Base-by-base conservation (phyloP, 2,797 vertebrate species). In the Lepus oiostolus region DNA sequence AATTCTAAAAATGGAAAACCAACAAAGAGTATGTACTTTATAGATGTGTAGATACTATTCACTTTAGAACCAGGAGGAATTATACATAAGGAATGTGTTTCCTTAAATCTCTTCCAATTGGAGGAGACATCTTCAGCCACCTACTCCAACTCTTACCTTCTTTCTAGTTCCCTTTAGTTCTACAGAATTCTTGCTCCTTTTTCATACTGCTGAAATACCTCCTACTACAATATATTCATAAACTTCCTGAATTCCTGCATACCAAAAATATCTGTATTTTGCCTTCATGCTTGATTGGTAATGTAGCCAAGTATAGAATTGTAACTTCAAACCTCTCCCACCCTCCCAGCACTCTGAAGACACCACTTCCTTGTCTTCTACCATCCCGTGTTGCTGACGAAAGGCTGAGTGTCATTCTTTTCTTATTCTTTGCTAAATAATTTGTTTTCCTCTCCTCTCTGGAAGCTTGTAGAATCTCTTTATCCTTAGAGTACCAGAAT, bases 1-100 rank as follows among this genome's bases (percentile, higher is more conserved):
- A 58, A 82, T 75, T 82, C 72, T 63, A 87, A 95, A 88, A 92
- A 58, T n/a, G 47, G 50, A 85, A 95, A 87, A 85, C 52, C 74
- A 76, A 47, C 1, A 28, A 68, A 26, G 60, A 65, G 1, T 21
- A 17, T 5, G 79, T 22, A 58, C 1, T 76, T 42, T 80, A 80
- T n/a, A 71, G 52, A 79, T 4, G 14, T n/a, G 21, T 17, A 68
- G 9, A 12, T 35, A 74, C 11, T n/a, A 67, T 30, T 85, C 81
- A 70, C 65, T 91, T 19, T 13, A 93, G 65, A 81, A 85, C 17
- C 22, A 85, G 67, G 42, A 72, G 8, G 38, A 68, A 4, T 28
- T n/a, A 58, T 3, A 30, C 16, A 30, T 12, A 42, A 77, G 28
- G n/a, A 79, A 60, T 11, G 38, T 52, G n/a, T 70, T 70, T 62